Conservation (phyloP, 2,797 vertebrate genomes). For the Apogon talboti region DNA sequence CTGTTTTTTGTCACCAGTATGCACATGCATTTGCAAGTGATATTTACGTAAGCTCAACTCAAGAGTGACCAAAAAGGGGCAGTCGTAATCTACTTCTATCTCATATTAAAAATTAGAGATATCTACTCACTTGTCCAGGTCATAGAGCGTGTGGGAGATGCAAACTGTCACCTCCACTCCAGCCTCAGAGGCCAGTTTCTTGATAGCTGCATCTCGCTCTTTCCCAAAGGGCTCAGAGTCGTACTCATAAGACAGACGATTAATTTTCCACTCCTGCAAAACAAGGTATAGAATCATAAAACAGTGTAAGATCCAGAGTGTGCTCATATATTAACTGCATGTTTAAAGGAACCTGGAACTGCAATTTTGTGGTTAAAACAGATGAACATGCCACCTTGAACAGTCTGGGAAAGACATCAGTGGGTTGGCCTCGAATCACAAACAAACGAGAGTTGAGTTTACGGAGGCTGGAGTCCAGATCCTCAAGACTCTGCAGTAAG, state of each 20-base stretch:
- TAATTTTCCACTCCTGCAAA: conserved; percentile 94
- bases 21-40: no score
- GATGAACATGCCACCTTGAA: conserved; percentile 87
- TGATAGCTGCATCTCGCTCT: conserved; percentile 96
- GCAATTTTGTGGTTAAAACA: not conserved
- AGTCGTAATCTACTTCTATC: not conserved
- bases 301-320: not conserved
- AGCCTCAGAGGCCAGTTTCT: conserved; percentile 94
- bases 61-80: no score
- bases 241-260: conserved; percentile 94
- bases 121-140: conserved; percentile 92
- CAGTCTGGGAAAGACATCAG: conserved; percentile 96
- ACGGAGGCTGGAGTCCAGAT: conserved; percentile 93
- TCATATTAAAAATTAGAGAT: not conserved
- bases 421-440: conserved; percentile 96
- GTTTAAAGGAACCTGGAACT: not conserved
- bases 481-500: conserved; percentile 96
- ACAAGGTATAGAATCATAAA: not conserved
- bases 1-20: no score
- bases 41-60: no score
- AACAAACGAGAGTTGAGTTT: conserved; percentile 96
- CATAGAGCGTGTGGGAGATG: conserved; percentile 97
- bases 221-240: conserved; percentile 98
- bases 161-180: conserved; percentile 95
- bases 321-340: not conserved